A percentile compares a stretch with the other conserved stretches of the same genome.
phyloP scores from a whole-genome alignment of 2,888 invertebrate genomes.

The Brachypalpus laphriformis region DNA sequence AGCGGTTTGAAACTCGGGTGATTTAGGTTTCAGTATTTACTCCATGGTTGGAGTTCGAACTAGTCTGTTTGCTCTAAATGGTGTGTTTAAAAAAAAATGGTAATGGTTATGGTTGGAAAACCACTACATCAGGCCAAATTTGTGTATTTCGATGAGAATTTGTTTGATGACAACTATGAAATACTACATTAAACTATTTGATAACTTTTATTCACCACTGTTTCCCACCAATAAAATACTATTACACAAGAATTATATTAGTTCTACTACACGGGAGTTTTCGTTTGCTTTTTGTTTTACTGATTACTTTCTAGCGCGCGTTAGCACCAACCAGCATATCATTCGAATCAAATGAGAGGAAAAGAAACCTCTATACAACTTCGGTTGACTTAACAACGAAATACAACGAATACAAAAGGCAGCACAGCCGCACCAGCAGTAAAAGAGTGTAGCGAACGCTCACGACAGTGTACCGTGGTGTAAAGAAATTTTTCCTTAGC shows the following conservation, averaged over 20 bases:
- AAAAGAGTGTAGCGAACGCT: conserved; percentile 54
- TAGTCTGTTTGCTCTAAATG: too few species aligned
- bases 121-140: too few species aligned
- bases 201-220: not conserved
- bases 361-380: conserved; percentile 49
- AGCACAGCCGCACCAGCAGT: conserved; percentile 27
- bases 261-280: too few species aligned
- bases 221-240: not conserved
- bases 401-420: conserved; percentile 25
- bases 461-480: conserved; percentile 24
- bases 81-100: too few species aligned
- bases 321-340: not conserved
- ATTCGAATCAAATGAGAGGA: conserved; percentile 17
- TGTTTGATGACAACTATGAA: too few species aligned
- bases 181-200: not conserved
- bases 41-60: too few species aligned
- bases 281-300: not conserved
- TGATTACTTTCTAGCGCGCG: conserved; percentile 15
- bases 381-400: conserved; percentile 1
- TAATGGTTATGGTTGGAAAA: too few species aligned
- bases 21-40: too few species aligned
- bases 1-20: too few species aligned
- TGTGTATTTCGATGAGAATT: too few species aligned
- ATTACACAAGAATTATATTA: not conserved
- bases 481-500: conserved; percentile 60